phyloP scores from a whole-genome alignment of 1,140 invertebrate species.

The Triops longicaudatus region DNA sequence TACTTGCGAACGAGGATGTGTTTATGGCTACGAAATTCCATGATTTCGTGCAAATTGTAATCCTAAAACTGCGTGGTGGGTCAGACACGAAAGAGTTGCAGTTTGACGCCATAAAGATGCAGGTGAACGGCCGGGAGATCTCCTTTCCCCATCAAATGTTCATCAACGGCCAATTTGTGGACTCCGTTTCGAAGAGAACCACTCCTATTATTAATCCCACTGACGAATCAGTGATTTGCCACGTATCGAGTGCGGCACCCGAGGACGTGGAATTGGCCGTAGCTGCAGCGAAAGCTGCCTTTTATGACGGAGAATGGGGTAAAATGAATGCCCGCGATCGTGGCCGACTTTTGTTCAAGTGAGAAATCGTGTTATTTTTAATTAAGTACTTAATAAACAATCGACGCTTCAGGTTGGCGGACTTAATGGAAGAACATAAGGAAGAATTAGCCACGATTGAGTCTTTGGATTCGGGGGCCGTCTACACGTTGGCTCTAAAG shows the following conservation, averaged over 20 bases:
- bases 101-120: conserved; percentile 63
- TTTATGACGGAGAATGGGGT: conserved; percentile 79
- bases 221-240: conserved; percentile 70
- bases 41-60: conserved; percentile 62
- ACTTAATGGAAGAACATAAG: conserved; percentile 86
- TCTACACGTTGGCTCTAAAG: conserved; percentile 88
- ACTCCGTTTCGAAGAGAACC: conserved; percentile 57
- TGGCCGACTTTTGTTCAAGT: conserved; percentile 62
- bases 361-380: conserved; percentile 32
- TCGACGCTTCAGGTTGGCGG: conserved; percentile 58
- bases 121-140: conserved; percentile 74
- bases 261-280: conserved; percentile 82
- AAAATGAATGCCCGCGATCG: conserved; percentile 75
- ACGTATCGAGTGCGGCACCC: conserved; percentile 59
- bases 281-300: conserved; percentile 72
- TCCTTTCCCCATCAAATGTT: conserved; percentile 81
- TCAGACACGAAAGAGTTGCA: conserved; percentile 43
- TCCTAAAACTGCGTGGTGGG: conserved; percentile 57
- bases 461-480: conserved; percentile 83
- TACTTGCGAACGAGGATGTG: conserved; percentile 78
- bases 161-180: conserved; percentile 81
- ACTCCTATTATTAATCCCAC: conserved; percentile 71
- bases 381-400: conserved; percentile 16
- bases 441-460: conserved; percentile 91
- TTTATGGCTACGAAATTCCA: conserved; percentile 85